Base-by-base conservation (phyloP, 1,140 invertebrate genomes). In the Procambarus clarkii region DNA sequence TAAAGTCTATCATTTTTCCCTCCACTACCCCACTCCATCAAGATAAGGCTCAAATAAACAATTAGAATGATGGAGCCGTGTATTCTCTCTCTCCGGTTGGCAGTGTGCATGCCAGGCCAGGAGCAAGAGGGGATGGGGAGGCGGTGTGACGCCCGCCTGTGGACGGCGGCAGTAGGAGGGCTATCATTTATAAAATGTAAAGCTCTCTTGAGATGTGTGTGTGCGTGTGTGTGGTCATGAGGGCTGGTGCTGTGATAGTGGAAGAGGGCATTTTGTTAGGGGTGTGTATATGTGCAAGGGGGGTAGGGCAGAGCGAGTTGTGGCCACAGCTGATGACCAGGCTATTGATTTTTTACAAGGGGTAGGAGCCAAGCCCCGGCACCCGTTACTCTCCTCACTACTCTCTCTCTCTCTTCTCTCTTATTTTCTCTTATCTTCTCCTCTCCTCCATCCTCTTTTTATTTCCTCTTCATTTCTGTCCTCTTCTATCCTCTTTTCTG, bases 391-490 rank as follows among this genome's bases (percentile, higher is more conserved):
- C 11, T 46, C 45, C 11, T 45, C 48, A 44, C 18, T 0, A 50
- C 78, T 80, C 78, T 80, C 78, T 82, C 80, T 82, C 80, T 60
- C 54, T 54, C 60, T 54, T 82, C 80, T 82, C 50, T 82, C 80
- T 82, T 50, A 60, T 54, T 82, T n/a, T 82, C 80, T 82, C 80
- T 80, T 48, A 54, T 48, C 15, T 45, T 79, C 77, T 79, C 77
- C 34, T 34, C n/a, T 24, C 8, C 77, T 46, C 34, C 13, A 44
- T 79, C 45, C 50, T 54, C 50, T 54, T 11, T 54, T 11, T 54
- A 5, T 54, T 11, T 54, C 50, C 11, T 54, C 11, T 11, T 54
- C 50, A 8, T 11, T 54, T 11, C 11, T 54, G 5, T 8, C 11
- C 50, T 54, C 50, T 54, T 11, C 11, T 54, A 8, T 11, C 11